Evolutionary conservation across 1,140 invertebrate species (phyloP), one percentile per base, ranked within the genome.

Genomic region (Aphaenogaster floridana): DNA sequence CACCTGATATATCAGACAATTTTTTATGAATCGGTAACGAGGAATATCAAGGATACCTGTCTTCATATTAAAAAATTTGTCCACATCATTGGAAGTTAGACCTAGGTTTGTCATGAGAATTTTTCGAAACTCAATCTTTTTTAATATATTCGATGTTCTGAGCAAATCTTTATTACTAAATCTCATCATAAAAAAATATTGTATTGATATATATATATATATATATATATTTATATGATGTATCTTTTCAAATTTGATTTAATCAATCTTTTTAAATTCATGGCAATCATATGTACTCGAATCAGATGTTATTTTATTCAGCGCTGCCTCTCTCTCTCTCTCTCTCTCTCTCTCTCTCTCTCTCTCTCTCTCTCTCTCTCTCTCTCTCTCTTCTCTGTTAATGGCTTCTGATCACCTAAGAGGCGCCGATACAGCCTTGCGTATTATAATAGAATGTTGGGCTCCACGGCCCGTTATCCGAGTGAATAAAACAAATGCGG

Each of bases 1-100:
- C n/a, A 90, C 89, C 42, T 48, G 28, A 2, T 52, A 34, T 11
- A 42, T 54, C 1, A 11, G 2, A 6, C 74, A 90, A 8, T 87
- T 90, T 1, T 54, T 39, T 13, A 69, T 9, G 28, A 90, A 0
- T 11, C 9, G 45, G 11, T 64, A 0, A 11, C 28, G 4, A 0
- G 79, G 7, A 74, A 87, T 7, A 28, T 68, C 13, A 36, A 50
- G 0, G 3, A 15, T 3, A 39, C 3, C 21, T n/a, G 3, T 15
- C 2, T 7, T n/a, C 0, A 0, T 4, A 39, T 45, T 0, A 4
- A 42, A 0, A 50, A 78, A 6, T 1, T 13, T 8, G 2, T 78
- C 13, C 0, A 61, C 50, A 3, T 42, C 45, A 4, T 36, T 3
- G 4, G 34, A 8, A 64, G 89, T 61, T 3, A 87, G 45, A 9